Base-by-base conservation (phyloP, 2,888 invertebrate species). In the Lissonota sp. region DNA sequence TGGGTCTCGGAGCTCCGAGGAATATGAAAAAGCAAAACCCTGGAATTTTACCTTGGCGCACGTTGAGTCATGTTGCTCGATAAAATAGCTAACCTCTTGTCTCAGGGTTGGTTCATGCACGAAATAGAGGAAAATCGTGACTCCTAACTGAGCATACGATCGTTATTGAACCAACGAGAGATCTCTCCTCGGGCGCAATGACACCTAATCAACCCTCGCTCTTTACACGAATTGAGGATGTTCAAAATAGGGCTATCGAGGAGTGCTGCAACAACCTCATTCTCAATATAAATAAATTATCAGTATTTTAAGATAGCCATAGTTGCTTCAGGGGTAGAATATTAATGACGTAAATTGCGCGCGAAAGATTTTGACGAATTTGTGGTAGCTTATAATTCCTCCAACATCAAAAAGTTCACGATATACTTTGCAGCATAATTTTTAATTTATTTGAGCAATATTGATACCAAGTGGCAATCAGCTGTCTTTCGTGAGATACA, bases 1-100 rank as follows among this genome's bases (percentile, higher is more conserved):
- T 40, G 44, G 40, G 63, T 63, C 57, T 75, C 37, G 60, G 51
- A 49, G 58, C 51, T 66, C 44, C n/a, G n/a, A n/a, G n/a, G 37
- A 64, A 51, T 4, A 64, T 39, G 37, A n/a, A 10, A 26, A 49
- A 49, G 12, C 10, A n/a, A 49, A 49, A n/a, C 10, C 10, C 2
- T 10, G n/a, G 49, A 49, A 10, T 40, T 64, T 49, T 74, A 58
- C 40, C 51, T 64, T 66, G 66, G 66, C 51, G 42, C 37, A 55
- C 63, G 70, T 60, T 37, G 40, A 44, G 12, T n/a, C 16, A 40
- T 40, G 53, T 16, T 46, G 62, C 26, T 49, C 63, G 55, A 70
- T 63, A 63, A 70, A 70, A 53, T 57, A 7, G 44, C 76, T 64
- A 40, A 46, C 55, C 44, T 26, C 51, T 51, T 39, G 49, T 6